Base-by-base conservation (phyloP, 1,140 invertebrate genomes). In the Eciton burchellii region DNA sequence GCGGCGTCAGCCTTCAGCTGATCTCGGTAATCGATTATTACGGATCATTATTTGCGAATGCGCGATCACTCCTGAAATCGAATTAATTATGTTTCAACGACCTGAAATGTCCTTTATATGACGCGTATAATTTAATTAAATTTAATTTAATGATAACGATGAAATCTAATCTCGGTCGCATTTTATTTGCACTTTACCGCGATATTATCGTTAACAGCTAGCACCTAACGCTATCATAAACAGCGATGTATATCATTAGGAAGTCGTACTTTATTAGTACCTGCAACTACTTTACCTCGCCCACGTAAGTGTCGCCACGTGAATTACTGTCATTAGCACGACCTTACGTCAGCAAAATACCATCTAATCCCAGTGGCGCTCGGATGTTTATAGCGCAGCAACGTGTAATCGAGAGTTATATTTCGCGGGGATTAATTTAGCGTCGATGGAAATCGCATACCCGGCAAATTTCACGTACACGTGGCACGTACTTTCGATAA, bases 311-410 rank as follows among this genome's bases (percentile, higher is more conserved):
- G 62, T 68, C 49, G 12, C 49, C 4, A 29, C 35, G 47, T 79
- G 29, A 79, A 79, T 79, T 56, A 79, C 74, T 79, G 0, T 79
- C 35, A 70, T 79, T 79, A 56, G 21, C 74, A 56, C 49, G 56
- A 56, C 43, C 19, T 54, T 76, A 49, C 35, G 16, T 24, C 45
- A 57, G 16, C 5, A 68, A 68, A 79, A 79, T 79, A 57, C n/a
- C 24, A 70, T 54, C 12, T 68, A 57, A 70, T 43, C 24, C 35
- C 49, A 29, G 12, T 19, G 63, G 21, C 24, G 35, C 16, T 68
- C 21, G 49, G 49, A 35, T 70, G 35, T n/a, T 70, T n/a, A 35
- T 41, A 16, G 29, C 52, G 6, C 49, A 29, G 49, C 21, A 70
- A 68, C 49, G 43, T 57, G 29, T 70, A 68, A 70, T 68, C 11